These are phyloP conservation scores for Hypothenemus hampei DNA, from an alignment of 1,140 invertebrate species.

Conservation along the genomic window DNA sequence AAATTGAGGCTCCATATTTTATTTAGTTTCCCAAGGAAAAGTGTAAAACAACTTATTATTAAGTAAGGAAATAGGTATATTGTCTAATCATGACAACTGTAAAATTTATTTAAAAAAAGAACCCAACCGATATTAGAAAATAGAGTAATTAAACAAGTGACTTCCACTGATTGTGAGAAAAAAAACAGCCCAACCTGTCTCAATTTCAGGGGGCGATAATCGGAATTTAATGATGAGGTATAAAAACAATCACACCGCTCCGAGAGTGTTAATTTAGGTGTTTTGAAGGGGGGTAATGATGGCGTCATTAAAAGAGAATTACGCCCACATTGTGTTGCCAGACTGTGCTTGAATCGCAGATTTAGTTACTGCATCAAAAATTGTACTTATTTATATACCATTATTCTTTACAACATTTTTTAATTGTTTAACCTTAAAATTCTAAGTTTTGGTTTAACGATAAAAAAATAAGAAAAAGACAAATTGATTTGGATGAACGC, in stretches of 20 bases:
- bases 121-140: no score
- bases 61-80: no score
- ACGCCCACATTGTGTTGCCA: background rate
- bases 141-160: no score
- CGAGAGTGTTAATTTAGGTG: constrained; percentile 22
- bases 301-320: constrained; percentile 24
- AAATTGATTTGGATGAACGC: background rate
- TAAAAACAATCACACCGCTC: constrained; percentile 22
- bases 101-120: no score
- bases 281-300: constrained; percentile 19
- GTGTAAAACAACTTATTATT: constrained; percentile 46
- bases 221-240: constrained; percentile 23
- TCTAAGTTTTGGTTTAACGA: no score
- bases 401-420: background rate
- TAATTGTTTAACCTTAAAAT: no score
- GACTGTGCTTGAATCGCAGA: background rate
- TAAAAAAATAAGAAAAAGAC: no score
- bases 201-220: constrained; percentile 20
- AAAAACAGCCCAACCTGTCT: constrained; percentile 16
- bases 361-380: background rate
- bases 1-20: constrained; percentile 46
- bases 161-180: background rate
- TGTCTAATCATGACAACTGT: no score
- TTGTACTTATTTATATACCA: background rate
- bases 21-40: constrained; percentile 44